Percentiles rank a stretch among this genome's conserved stretches.
These are phyloP conservation scores for Channa argus DNA, from an alignment of 2,113 vertebrate species.

Conservation along the genomic window DNA sequence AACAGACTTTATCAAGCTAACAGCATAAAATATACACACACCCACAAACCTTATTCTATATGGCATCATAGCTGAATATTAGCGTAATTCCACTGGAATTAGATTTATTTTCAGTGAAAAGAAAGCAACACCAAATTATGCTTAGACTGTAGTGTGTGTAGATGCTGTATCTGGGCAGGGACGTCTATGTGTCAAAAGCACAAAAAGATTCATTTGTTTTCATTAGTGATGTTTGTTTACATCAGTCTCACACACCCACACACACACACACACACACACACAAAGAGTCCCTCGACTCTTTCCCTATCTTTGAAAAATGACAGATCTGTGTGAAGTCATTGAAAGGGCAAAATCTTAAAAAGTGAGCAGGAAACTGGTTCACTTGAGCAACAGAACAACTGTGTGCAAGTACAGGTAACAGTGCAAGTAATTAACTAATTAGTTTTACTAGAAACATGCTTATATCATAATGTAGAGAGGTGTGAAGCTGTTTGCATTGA, in stretches of 20 bases:
- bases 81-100: too few relatives aligned
- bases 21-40: neutral
- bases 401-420: neutral
- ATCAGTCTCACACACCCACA: constrained; percentile 8
- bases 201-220: constrained; percentile 59
- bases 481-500: too few relatives aligned
- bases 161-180: constrained; percentile 46
- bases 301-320: constrained; percentile 9
- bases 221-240: constrained; percentile 56
- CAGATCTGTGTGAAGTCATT: constrained; percentile 9
- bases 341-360: constrained; percentile 1
- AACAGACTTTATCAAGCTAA: neutral
- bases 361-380: constrained; percentile 32
- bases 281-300: constrained; percentile 12
- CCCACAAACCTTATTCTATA: too few relatives aligned
- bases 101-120: too few relatives aligned
- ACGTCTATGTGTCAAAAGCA: constrained; percentile 47
- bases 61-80: too few relatives aligned
- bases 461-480: too few relatives aligned
- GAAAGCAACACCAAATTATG: constrained; percentile 15
- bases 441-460: too few relatives aligned
- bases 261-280: constrained; percentile 13
- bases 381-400: neutral
- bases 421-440: too few relatives aligned
- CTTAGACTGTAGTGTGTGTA: constrained; percentile 7